Evolutionary conservation across 2,113 vertebrate genomes (phyloP), one percentile per base, ranked within the genome.

Genomic region (Coturnix japonica): DNA sequence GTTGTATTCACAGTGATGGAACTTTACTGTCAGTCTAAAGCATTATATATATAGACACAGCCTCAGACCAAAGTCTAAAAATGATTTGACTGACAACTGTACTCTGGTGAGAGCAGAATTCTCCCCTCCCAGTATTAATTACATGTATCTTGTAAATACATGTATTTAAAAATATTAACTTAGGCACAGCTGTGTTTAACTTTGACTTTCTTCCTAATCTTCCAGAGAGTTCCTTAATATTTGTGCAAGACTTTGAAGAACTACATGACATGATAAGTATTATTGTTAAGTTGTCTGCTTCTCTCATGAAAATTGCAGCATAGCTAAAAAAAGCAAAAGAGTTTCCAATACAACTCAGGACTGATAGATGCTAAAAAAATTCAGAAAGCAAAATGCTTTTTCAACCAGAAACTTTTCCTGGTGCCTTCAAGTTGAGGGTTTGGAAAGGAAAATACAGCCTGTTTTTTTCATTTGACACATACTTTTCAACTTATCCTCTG

Each of bases 1-100:
- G 56, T 41, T 51, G 51, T 41, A 89, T 83, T 61, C 78, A 60
- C 6, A 12, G 49, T 87, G 43, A 71, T 64, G 81, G 67, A 63
- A 33, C 31, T 47, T 31, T 30, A 17, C 90, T 93, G 91, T 90
- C 93, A 94, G 49, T 92, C 94, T 75, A 12, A 57, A 54, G 6
- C 28, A 37, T 81, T 90, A 22, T 23, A 84, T 23, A 84, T 64
- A 82, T 9, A 95, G 74, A 46, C 64, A 87, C 51, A 80, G 64
- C 26, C 78, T 69, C 67, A 80, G 78, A 94, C 91, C 89, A 71
- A 82, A 31, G 72, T 80, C 85, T 93, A 89, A 96, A 96, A 94
- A 85, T 94, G 51, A 16, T 80, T 80, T 95, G 95, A 96, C n/a
- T 94, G 94, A 94, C 94, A 92, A 33, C 53, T 74, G 74, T 26